Conservation (phyloP, 2,797 vertebrate species). For the Crax fasciolata region DNA sequence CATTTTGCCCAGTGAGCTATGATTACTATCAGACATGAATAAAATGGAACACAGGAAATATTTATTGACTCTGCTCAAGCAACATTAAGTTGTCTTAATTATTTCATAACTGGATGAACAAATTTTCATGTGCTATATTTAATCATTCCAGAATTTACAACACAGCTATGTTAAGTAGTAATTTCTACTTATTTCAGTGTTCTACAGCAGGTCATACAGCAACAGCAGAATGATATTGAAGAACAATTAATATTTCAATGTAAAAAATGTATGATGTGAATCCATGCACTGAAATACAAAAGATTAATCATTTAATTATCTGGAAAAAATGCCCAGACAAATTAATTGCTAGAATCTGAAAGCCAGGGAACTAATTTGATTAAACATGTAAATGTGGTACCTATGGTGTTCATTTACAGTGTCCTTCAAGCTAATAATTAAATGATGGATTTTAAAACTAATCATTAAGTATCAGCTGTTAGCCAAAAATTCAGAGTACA, state of each 20-base stretch:
- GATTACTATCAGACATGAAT: slow-evolving; percentile 4
- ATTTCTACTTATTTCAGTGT: slow-evolving; percentile 34
- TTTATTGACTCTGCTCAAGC: background rate
- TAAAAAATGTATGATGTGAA: slow-evolving; percentile 46
- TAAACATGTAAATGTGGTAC: slow-evolving; percentile 78
- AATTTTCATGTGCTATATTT: slow-evolving; percentile 1
- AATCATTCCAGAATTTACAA: slow-evolving; percentile 52
- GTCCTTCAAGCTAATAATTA: slow-evolving; percentile 79
- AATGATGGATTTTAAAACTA: slow-evolving; percentile 80
- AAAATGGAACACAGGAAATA: slow-evolving; percentile 12
- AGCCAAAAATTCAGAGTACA: slow-evolving; percentile 5
- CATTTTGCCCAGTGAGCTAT: background rate
- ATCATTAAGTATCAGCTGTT: slow-evolving; percentile 61
- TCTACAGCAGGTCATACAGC: background rate
- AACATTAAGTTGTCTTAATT: background rate
- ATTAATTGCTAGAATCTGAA: slow-evolving; percentile 80
- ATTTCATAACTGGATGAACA: slow-evolving; percentile 66
- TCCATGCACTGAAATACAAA: slow-evolving; percentile 56
- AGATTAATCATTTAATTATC: slow-evolving; percentile 71
- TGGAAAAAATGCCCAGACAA: slow-evolving; percentile 47
- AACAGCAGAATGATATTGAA: slow-evolving; percentile 5
- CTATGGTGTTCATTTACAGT: slow-evolving; percentile 65
- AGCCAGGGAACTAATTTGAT: slow-evolving; percentile 77
- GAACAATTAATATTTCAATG: slow-evolving; percentile 62
- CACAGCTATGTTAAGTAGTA: slow-evolving; percentile 11